Conservation (phyloP, 1,140 invertebrate genomes). For the Bombus impatiens region DNA sequence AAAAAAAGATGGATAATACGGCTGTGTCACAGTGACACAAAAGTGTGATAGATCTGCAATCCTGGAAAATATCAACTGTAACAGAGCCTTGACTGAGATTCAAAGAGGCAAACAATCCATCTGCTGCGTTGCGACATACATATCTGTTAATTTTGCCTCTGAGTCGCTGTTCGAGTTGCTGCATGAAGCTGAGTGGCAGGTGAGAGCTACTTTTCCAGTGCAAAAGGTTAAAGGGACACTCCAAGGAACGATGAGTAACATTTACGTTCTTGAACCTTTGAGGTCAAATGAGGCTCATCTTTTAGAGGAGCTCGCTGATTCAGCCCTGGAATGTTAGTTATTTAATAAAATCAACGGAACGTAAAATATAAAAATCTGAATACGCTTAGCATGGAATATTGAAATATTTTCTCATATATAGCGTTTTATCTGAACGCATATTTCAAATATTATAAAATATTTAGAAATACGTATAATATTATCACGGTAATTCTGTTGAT, state of each 20-base stretch:
- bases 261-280: background rate
- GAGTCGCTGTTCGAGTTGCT: background rate
- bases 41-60: background rate
- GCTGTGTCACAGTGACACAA: background rate
- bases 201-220: background rate
- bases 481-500: too few relatives aligned
- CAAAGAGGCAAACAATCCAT: background rate
- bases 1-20: background rate
- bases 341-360: too few relatives aligned
- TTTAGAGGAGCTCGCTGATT: too few relatives aligned
- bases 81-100: background rate
- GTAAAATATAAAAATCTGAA: too few relatives aligned
- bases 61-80: background rate
- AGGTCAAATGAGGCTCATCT: too few relatives aligned
- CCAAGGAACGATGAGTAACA: background rate
- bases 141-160: background rate
- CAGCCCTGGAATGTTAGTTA: too few relatives aligned
- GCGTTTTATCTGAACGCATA: too few relatives aligned
- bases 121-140: slow-evolving; percentile 1
- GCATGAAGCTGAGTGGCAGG: background rate
- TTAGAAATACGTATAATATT: too few relatives aligned
- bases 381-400: too few relatives aligned
- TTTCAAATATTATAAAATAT: too few relatives aligned
- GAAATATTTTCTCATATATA: too few relatives aligned
- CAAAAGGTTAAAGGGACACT: background rate